Evolutionary conservation across 2,113 vertebrate species (phyloP).

Genomic region (Notothenia rossii): DNA sequence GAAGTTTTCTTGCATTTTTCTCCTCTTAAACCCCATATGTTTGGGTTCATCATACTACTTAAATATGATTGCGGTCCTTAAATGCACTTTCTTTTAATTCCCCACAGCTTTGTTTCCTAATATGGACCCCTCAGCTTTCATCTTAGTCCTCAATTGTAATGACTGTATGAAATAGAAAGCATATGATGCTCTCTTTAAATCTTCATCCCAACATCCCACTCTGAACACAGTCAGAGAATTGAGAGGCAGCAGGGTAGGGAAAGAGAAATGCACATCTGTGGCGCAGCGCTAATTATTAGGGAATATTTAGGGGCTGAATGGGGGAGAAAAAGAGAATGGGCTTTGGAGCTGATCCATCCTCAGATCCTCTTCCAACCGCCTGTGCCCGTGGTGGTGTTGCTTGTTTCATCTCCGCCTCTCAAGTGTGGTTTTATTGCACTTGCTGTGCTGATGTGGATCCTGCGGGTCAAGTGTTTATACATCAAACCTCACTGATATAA

Average conservation of each 20-base stretch:
- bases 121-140: constrained; percentile 59
- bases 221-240: constrained; percentile 40
- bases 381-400: constrained; percentile 75
- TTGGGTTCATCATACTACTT: constrained; percentile 51
- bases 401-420: constrained; percentile 78
- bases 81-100: constrained; percentile 39
- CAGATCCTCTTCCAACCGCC: constrained; percentile 86
- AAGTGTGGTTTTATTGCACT: constrained; percentile 65
- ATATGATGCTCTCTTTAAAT: constrained; percentile 73
- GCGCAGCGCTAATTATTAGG: constrained; percentile 84
- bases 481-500: constrained; percentile 30
- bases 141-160: constrained; percentile 71
- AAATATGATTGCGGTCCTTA: constrained; percentile 38
- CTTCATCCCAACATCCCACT: constrained; percentile 55
- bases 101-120: constrained; percentile 21
- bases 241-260: constrained; percentile 24
- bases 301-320: constrained; percentile 63
- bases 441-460: constrained; percentile 55
- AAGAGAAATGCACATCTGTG: constrained; percentile 81
- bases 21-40: constrained; percentile 27
- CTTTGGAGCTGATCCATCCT: constrained; percentile 67
- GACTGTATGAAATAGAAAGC: constrained; percentile 80
- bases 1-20: constrained; percentile 25
- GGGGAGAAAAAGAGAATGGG: constrained; percentile 58
- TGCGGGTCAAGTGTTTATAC: constrained; percentile 45